Evolutionary conservation across 2,113 vertebrate genomes (phyloP).

Genomic region (Cyanoramphus novaezelandiae): DNA sequence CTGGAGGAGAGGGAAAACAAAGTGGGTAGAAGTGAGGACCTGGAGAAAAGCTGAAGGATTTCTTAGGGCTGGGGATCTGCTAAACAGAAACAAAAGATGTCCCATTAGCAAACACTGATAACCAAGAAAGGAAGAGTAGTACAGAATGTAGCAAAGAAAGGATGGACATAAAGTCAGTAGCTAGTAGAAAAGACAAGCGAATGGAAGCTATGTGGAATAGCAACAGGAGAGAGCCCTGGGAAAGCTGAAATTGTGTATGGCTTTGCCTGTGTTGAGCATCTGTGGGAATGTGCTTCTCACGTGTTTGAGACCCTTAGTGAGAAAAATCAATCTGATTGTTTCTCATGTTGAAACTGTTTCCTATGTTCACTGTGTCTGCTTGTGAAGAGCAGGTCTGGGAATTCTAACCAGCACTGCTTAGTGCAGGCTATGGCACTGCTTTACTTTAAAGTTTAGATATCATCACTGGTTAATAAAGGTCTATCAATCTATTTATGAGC

Average conservation of each 20-base stretch:
- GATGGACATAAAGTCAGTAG: neutral
- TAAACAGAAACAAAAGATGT: neutral
- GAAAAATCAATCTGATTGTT: neutral
- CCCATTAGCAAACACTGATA: neutral
- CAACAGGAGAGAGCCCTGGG: neutral
- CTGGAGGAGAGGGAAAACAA: neutral
- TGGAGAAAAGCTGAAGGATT: neutral
- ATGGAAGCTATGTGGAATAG: neutral
- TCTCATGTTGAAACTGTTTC: neutral
- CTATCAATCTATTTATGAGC: slow-evolving; percentile 60
- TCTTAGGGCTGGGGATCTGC: neutral
- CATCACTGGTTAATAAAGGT: neutral
- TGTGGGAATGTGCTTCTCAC: neutral
- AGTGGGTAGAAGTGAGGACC: neutral
- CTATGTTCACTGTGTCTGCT: neutral
- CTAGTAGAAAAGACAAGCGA: neutral
- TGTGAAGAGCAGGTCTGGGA: neutral
- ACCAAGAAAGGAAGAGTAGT: neutral
- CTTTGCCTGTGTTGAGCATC: neutral
- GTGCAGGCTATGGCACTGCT: neutral
- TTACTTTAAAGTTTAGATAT: neutral
- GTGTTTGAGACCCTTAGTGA: neutral
- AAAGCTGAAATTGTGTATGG: neutral
- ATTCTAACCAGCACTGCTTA: neutral
- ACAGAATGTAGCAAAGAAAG: neutral